phyloP scores from a whole-genome alignment of 2,888 invertebrate genomes.

The Allophyes oxyacanthae region DNA sequence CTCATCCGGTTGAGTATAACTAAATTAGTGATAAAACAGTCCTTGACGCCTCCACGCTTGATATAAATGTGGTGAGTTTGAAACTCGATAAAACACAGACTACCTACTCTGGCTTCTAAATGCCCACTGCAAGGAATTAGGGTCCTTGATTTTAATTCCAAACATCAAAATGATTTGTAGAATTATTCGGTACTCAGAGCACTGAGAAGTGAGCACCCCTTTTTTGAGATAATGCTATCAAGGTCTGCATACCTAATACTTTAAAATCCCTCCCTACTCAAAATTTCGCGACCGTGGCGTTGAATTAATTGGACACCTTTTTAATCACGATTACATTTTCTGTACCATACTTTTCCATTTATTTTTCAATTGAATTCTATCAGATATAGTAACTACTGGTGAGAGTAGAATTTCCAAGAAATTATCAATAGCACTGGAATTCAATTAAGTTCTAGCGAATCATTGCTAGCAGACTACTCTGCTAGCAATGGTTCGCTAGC shows the following conservation, averaged over 20 bases:
- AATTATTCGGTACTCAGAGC: slow-evolving; percentile 24
- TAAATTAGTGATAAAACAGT: slow-evolving; percentile 21
- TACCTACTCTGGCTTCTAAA: slow-evolving; percentile 44
- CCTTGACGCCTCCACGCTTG: slow-evolving; percentile 8
- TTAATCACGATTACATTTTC: slow-evolving; percentile 9
- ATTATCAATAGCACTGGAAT: neutral
- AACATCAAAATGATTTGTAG: slow-evolving; percentile 47
- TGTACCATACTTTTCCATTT: neutral
- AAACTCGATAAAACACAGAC: slow-evolving; percentile 48
- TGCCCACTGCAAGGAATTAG: slow-evolving; percentile 44
- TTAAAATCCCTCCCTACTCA: slow-evolving; percentile 15
- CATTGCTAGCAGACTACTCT: too few relatives aligned
- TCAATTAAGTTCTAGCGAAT: too few relatives aligned
- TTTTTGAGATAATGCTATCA: slow-evolving; percentile 23
- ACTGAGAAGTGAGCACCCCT: slow-evolving; percentile 15
- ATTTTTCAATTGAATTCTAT: too few relatives aligned
- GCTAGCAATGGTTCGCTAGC: too few relatives aligned
- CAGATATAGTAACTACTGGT: neutral
- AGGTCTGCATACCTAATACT: slow-evolving; percentile 11
- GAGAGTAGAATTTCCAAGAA: neutral
- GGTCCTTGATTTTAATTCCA: slow-evolving; percentile 33
- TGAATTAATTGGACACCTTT: slow-evolving; percentile 36
- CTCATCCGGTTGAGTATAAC: slow-evolving; percentile 8
- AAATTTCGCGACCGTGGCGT: slow-evolving; percentile 29
- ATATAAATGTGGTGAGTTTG: slow-evolving; percentile 39